Evolutionary conservation across 2,888 invertebrate species (phyloP), one percentile per base, ranked within the genome.

Genomic region (Ophraella communa): DNA sequence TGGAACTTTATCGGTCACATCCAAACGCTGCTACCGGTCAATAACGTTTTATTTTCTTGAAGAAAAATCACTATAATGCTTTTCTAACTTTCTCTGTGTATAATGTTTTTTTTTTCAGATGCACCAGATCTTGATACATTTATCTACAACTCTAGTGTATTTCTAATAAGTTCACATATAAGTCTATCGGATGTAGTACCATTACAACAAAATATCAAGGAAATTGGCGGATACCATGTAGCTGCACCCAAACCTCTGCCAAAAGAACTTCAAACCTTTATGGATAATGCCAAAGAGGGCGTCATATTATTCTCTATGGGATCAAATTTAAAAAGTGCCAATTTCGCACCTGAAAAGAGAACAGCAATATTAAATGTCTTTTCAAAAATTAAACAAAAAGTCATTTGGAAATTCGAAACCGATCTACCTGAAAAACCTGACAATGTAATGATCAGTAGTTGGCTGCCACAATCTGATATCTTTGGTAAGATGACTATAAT

Each of bases 391-490:
- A 88, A 89, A 66, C 87, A 89, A 67, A 86, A 85, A 5, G 85
- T 91, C 0, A 74, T 91, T 21, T 89, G 89, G 89, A 91, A 91
- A 81, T 91, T 88, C 71, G 85, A 85, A 0, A 83, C 86, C 21
- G 60, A 62, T 23, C 64, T 77, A 17, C 73, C 75, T n/a, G 71
- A 72, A 44, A 68, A 73, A 39, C 80, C 82, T 1, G 66, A 73
- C 11, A 84, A 85, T 70, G 78, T 87, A 0, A 78, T 78, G 69
- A 73, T 82, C 10, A 69, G 67, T 4, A 75, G 72, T 42, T 79
- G 79, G 79, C 67, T 78, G 44, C 78, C 79, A 21, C 79, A 79
- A 65, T 68, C 74, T 30, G 78, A 76, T 61, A 69, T 78, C 42
- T 67, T 79, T 42, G 77, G 78, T 78, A 69, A 65, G 56, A 39